Conservation (phyloP, 1,140 invertebrate species). For the Brachionus manjavacas region DNA sequence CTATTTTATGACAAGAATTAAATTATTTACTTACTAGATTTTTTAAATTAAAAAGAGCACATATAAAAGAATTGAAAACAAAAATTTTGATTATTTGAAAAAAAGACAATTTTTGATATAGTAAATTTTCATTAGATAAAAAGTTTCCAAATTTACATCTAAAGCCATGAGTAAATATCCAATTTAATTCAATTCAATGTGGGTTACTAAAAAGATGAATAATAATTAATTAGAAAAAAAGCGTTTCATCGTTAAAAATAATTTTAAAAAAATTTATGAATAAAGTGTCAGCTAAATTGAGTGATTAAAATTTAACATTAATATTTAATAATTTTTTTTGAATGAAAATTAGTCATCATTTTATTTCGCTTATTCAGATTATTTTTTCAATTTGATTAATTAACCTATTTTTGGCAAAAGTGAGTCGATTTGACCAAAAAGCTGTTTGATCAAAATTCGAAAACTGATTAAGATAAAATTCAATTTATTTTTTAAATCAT, state of each 20-base stretch:
- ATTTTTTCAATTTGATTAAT: not conserved
- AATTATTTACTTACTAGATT: not conserved
- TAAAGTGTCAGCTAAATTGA: not conserved
- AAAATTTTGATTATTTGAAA: not conserved
- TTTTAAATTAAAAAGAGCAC: not conserved
- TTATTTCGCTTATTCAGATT: not conserved
- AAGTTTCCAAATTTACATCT: too few relatives aligned
- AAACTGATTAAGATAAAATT: not conserved
- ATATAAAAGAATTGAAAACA: not conserved
- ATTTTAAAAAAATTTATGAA: too few relatives aligned
- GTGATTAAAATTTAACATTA: not conserved
- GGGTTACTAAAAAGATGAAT: too few relatives aligned
- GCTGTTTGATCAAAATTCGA: not conserved
- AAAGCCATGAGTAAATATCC: too few relatives aligned
- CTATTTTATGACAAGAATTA: not conserved
- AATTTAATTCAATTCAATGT: too few relatives aligned
- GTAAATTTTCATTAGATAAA: not conserved
- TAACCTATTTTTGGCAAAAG: not conserved
- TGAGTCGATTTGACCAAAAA: not conserved
- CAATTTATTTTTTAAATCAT: not conserved
- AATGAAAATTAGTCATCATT: not conserved
- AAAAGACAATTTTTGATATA: not conserved
- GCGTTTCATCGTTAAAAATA: too few relatives aligned
- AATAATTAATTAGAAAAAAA: too few relatives aligned
- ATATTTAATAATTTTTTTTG: not conserved